A percentile compares a stretch with the other conserved stretches of the same genome.
Evolutionary conservation across 2,888 invertebrate species (phyloP).

Genomic region (Trichogramma evanescens): DNA sequence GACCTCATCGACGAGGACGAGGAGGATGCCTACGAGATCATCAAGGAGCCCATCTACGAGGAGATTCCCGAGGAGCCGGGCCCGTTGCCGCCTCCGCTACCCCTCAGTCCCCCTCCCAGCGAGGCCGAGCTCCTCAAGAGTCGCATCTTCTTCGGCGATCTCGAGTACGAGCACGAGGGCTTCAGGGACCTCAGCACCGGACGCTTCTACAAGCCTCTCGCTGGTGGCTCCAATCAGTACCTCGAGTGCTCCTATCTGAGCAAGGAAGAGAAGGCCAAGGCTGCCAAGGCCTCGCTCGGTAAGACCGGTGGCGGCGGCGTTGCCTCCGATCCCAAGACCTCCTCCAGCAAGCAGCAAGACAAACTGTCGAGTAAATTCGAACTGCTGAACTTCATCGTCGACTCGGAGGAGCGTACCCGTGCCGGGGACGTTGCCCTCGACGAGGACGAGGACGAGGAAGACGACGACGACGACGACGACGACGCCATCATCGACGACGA

Average conservation of each 20-base stretch:
- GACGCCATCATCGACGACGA: slow-evolving; percentile 34
- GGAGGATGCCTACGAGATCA: slow-evolving; percentile 47
- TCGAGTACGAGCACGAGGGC: slow-evolving; percentile 31
- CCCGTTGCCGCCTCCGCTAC: slow-evolving; percentile 68
- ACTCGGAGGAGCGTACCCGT: slow-evolving; percentile 52
- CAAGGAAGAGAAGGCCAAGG: slow-evolving; percentile 38
- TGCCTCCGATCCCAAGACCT: slow-evolving; percentile 46
- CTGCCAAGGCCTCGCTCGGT: slow-evolving; percentile 31
- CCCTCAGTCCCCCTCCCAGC: slow-evolving; percentile 67
- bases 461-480: slow-evolving; percentile 33
- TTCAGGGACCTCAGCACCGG: slow-evolving; percentile 10
- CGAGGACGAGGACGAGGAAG: slow-evolving; percentile 33
- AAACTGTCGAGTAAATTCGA: slow-evolving; percentile 68
- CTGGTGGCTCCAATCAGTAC: slow-evolving; percentile 3
- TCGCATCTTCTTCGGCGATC: slow-evolving; percentile 52
- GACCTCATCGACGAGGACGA: slow-evolving; percentile 39
- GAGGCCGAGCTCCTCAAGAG: slow-evolving; percentile 60
- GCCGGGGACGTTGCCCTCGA: slow-evolving; percentile 47
- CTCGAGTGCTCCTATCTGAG: slow-evolving; percentile 27
- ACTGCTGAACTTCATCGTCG: slow-evolving; percentile 81
- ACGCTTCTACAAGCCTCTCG: slow-evolving; percentile 20
- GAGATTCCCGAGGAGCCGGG: slow-evolving; percentile 52
- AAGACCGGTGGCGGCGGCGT: slow-evolving; percentile 37
- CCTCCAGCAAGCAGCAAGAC: slow-evolving; percentile 52
- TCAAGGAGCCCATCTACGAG: slow-evolving; percentile 49